A percentile compares a stretch with the other conserved stretches of the same genome.
Conservation (phyloP, 30 jellyfish, hydroid and myxozoan genomes). For the Clytia hemisphaerica region DNA sequence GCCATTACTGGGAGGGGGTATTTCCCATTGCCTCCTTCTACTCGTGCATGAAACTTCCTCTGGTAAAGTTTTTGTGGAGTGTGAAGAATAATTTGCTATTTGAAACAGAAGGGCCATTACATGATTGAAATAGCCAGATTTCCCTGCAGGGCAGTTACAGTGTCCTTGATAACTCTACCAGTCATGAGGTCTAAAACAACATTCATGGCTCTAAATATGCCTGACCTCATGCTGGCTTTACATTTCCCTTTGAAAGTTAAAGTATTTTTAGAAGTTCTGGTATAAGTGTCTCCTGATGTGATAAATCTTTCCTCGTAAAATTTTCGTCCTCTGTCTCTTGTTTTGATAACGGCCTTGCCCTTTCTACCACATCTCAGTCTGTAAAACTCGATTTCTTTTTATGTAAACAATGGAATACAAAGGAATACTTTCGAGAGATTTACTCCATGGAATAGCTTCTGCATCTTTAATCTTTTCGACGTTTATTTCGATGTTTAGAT, state of each 20-base stretch:
- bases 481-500: too few relatives aligned
- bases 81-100: slow-evolving; percentile 33
- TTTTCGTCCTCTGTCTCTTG: not conserved
- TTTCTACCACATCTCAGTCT: not conserved
- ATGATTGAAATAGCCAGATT: slow-evolving; percentile 53
- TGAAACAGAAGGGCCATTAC: slow-evolving; percentile 57
- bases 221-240: not conserved
- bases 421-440: not conserved
- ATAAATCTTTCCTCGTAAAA: not conserved
- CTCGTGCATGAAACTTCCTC: slow-evolving; percentile 57
- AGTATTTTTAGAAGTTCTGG: not conserved
- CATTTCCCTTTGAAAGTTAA: not conserved
- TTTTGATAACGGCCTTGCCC: not conserved
- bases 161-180: not conserved
- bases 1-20: slow-evolving; percentile 37
- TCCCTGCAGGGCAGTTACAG: slow-evolving; percentile 47
- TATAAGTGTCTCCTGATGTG: not conserved
- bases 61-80: slow-evolving; percentile 16
- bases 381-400: not conserved
- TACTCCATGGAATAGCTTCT: too few relatives aligned
- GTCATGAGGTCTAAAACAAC: slow-evolving; percentile 17
- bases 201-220: not conserved
- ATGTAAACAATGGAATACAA: not conserved
- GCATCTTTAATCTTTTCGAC: too few relatives aligned
- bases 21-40: slow-evolving; percentile 46